Base-by-base conservation (phyloP, 37 sponge, comb jelly and placozoan species). In the Aplysina aerophoba region DNA sequence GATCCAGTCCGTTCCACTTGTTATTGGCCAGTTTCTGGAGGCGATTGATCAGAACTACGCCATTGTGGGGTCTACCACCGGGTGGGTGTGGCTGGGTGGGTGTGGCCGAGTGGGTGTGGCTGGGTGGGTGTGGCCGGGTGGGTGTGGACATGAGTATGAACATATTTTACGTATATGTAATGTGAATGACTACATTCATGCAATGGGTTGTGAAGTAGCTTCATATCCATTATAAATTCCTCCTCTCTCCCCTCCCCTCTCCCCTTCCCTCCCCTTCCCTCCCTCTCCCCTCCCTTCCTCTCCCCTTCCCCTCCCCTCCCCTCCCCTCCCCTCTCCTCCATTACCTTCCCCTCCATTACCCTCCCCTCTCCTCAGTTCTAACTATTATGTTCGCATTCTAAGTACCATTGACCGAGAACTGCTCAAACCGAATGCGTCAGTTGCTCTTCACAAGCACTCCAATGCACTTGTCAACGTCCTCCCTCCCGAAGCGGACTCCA, bases 21-120 rank as follows among this genome's bases (percentile, higher is more conserved):
- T 98, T 53, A 98, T 98, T 81, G 99, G 99, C 27, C 99, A 98
- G 83, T 98, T 98, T 82, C 87, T 98, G 31, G 99, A 98, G 82
- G 97, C 99, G 44, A 97, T 98, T 35, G 99, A 98, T 73, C 97
- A 96, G 78, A 91, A 96, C 84, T 93, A 92, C 59, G 97, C 89
- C 1, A 98, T 98, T 58, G 99, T 98, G 15, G 99, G 99, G 55
- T 87, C 88, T 20, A 91, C 95, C 6, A 94, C 95, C 25, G 91
- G 91, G 31, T 80, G 33, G 65, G 55, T 81, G 55, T 24, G 55
- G 4, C 8, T 73, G 31, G 3, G 66, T 30, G 28, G 3, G 25
- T 30, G 66, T 64, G 30, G n/a, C n/a, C n/a, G n/a, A 14, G 41
- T 19, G 25, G 37, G 54, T 19, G 54, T 55, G 54, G 2, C 55